These are phyloP conservation scores for Geotrypetes seraphini DNA, from an alignment of 2,797 vertebrate genomes.

Conservation along the genomic window DNA sequence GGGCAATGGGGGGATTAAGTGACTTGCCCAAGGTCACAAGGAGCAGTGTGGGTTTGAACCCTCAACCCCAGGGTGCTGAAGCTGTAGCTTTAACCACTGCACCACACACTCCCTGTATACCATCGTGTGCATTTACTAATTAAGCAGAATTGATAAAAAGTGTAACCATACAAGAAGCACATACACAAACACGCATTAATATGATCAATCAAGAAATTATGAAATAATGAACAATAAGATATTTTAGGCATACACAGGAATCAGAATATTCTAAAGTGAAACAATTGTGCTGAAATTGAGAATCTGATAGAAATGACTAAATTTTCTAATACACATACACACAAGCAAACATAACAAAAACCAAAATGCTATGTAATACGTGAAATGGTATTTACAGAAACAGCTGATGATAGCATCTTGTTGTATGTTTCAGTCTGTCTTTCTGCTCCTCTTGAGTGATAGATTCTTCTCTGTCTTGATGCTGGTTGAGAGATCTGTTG, in stretches of 20 bases:
- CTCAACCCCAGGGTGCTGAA: no score
- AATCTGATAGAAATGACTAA: background rate
- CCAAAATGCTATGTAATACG: background rate
- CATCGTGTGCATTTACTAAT: no score
- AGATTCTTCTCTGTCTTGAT: background rate
- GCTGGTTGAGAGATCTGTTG: slow-evolving; percentile 23
- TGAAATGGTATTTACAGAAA: slow-evolving; percentile 26
- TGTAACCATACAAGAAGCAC: background rate
- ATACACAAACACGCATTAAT: background rate
- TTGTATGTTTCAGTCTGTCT: background rate
- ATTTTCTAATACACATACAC: accelerated
- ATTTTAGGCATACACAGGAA: background rate
- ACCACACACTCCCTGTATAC: no score
- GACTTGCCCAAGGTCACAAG: no score
- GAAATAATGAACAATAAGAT: background rate
- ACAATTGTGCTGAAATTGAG: background rate
- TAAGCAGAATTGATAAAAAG: background rate
- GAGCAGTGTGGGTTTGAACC: no score
- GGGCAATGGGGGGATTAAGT: no score
- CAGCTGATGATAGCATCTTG: slow-evolving; percentile 31
- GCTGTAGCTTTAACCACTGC: no score
- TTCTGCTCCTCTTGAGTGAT: background rate
- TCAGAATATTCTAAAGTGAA: background rate
- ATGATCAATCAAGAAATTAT: background rate
- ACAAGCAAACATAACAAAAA: background rate